Base-by-base conservation (phyloP, 2,888 invertebrate genomes). In the Electrophaes corylata region DNA sequence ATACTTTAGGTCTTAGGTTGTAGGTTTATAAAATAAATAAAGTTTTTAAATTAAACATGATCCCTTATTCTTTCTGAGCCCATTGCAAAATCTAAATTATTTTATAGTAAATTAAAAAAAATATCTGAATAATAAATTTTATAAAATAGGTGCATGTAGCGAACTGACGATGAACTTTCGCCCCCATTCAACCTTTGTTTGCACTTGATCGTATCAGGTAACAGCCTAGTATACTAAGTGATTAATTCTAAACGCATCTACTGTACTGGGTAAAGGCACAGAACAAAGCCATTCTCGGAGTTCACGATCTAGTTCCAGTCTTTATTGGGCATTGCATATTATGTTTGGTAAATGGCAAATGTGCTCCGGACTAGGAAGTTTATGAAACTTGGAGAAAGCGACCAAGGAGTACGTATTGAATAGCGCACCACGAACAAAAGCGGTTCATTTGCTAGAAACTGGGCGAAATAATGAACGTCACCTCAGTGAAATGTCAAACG, bases 381-480 rank as follows among this genome's bases (percentile, higher is more conserved):
- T 81, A 79, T 78, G 78, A 84, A 83, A 85, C 84, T 83, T 62
- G 65, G 84, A 81, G 88, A 88, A 88, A 87, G 85, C 81, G 69
- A 70, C 73, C 71, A 78, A 83, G 82, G 77, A 83, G 74, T 76
- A 70, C 53, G 71, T 73, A 72, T 76, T 83, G 83, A 86, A 87
- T 84, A 73, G 81, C 72, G 74, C 74, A 73, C 70, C 75, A 70
- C 71, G 82, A 85, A 89, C 87, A 89, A 89, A 87, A 84, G 86
- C 80, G 76, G 81, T 84, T 87, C 83, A 84, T 88, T 88, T 87
- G 79, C 79, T 84, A 71, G 80, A 83, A 84, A 80, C 82, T 82
- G 76, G 75, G 82, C 77, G 78, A 83, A 83, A 86, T 89, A 86
- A 86, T 86, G 84, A 84, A 80, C 80, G 79, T 75, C 76, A 78